Evolutionary conservation across 2,797 vertebrate species (phyloP), one percentile per base, ranked within the genome.

Genomic region (Premnoplex brunnescens): DNA sequence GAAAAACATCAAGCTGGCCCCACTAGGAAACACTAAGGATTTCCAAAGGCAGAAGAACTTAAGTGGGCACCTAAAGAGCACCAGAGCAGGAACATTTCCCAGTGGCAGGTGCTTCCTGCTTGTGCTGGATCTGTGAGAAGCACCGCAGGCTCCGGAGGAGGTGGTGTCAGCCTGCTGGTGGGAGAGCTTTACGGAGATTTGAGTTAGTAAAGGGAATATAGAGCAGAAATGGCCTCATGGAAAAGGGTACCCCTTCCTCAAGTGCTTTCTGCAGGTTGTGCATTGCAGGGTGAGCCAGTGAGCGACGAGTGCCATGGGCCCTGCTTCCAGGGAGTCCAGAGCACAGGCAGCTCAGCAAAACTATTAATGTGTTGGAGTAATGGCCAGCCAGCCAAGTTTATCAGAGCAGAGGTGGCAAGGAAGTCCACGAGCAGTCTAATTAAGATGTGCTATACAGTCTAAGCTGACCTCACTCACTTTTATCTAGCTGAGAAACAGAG

Each of bases 11-110:
- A 64, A 69, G 19, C 37, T 79, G 55, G 27, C 43, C 34, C 49
- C 52, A 27, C 39, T 85, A 24, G 30, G 74, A 85, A 82, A 22
- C 44, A 55, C 15, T 59, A 41, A 26, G 0, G 5, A 17, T 81
- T 91, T 94, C 24, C 58, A 75, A 88, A 89, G 80, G 55, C 71
- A 66, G 59, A 85, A 73, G 36, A 73, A 76, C 18, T 7, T 34
- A 39, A 39, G 26, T 5, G 1, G 2, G 9, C 76, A 73, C 28
- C 36, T 55, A 71, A 51, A 74, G 37, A 67, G 37, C 41, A 56
- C 14, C 26, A 71, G 36, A 77, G 51, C 37, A 91, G 80, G 37
- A 91, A 52, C 18, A 20, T 82, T 87, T 91, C 48, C 71, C 23
- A 23, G 11, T 10, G 21, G 8, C 58, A 51, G 6, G 6, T 60